These are phyloP conservation scores for Athetis lepigone DNA, from an alignment of 2,888 invertebrate genomes.

Conservation along the genomic window DNA sequence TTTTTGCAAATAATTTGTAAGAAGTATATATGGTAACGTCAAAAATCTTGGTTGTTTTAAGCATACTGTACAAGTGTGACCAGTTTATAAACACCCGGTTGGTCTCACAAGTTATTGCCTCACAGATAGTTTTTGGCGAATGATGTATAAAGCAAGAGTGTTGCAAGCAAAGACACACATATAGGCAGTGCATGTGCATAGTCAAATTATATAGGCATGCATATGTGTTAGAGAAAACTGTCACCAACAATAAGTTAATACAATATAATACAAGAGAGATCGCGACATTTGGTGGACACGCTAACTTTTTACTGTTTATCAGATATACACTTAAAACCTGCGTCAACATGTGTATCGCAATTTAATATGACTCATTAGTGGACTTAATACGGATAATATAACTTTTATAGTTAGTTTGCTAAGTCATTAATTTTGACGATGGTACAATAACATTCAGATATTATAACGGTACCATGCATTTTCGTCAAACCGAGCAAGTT, in stretches of 20 bases:
- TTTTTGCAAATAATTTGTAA: too few species aligned
- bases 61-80: too few species aligned
- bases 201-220: too few species aligned
- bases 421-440: not conserved
- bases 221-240: too few species aligned
- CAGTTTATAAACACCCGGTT: not conserved
- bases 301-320: not conserved
- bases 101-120: not conserved
- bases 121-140: not conserved
- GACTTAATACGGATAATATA: not conserved
- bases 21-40: not conserved
- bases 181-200: too few species aligned
- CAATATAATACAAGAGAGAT: not conserved
- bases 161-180: not conserved
- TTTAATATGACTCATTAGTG: not conserved
- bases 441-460: not conserved
- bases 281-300: not conserved
- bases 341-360: not conserved
- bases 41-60: not conserved
- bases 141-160: not conserved
- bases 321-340: not conserved
- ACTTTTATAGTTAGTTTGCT: not conserved
- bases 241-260: slow-evolving; percentile 1
- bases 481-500: slow-evolving; percentile 6
- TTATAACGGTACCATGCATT: not conserved